phyloP scores from a whole-genome alignment of 2,113 vertebrate species.

The Erythrocercus mccallii region DNA sequence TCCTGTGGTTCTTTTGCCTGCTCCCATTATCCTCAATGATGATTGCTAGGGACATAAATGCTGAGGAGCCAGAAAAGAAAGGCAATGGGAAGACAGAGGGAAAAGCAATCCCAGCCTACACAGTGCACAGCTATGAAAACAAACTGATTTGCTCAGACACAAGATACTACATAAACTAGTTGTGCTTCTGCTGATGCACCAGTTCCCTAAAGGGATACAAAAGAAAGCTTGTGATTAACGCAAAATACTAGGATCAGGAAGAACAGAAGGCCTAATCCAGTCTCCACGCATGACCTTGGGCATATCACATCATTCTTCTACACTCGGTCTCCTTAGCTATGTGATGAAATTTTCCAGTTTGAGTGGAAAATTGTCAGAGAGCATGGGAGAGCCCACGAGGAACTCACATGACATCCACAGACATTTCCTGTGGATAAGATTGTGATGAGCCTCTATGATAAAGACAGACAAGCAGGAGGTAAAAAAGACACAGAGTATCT shows the following conservation, averaged over 20 bases:
- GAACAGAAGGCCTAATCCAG: not conserved
- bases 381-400: not conserved
- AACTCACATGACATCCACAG: not conserved
- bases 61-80: conserved; percentile 31
- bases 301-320: not conserved
- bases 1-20: conserved; percentile 55
- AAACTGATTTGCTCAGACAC: not conserved
- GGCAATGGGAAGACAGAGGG: not conserved
- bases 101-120: not conserved
- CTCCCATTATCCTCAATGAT: conserved; percentile 54
- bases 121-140: not conserved
- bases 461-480: not conserved
- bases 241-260: not conserved
- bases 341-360: not conserved
- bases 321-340: not conserved
- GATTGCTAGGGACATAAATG: conserved; percentile 31
- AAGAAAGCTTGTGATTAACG: not conserved
- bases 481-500: not conserved
- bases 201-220: not conserved
- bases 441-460: not conserved
- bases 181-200: not conserved
- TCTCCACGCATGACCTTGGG: not conserved
- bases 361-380: not conserved
- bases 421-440: not conserved
- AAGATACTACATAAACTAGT: not conserved